Evolutionary conservation across 1,140 invertebrate species (phyloP).

Genomic region (Streblospio benedicti): DNA sequence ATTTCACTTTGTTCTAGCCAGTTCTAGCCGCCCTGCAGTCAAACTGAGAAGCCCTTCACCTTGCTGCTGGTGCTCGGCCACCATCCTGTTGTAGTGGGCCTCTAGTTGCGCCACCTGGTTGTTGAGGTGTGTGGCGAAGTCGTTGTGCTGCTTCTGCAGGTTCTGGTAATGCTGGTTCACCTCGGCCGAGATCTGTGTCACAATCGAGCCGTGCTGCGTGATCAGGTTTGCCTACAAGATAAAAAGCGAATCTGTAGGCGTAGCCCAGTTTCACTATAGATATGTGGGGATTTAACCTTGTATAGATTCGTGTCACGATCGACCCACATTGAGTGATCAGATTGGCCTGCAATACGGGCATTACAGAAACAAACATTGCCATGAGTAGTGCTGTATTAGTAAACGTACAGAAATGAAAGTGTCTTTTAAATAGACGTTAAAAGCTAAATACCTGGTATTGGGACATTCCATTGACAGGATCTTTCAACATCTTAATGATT

Average conservation of each 20-base stretch:
- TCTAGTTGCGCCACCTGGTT: slow-evolving; percentile 67
- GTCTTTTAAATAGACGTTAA: no score
- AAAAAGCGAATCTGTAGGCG: background rate
- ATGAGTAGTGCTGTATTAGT: no score
- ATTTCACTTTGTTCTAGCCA: background rate
- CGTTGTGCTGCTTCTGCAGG: slow-evolving; percentile 85
- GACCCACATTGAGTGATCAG: slow-evolving; percentile 67
- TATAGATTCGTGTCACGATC: slow-evolving; percentile 65
- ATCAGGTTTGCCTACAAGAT: slow-evolving; percentile 64
- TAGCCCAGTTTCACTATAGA: background rate
- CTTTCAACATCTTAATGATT: slow-evolving; percentile 60
- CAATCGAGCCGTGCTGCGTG: slow-evolving; percentile 64
- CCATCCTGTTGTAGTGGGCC: no score
- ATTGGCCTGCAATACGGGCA: slow-evolving; percentile 55
- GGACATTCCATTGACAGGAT: slow-evolving; percentile 17
- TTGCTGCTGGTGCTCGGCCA: slow-evolving; percentile 23
- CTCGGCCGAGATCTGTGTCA: slow-evolving; percentile 63
- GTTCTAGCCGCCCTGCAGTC: slow-evolving; percentile 1
- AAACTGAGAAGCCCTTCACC: slow-evolving; percentile 9
- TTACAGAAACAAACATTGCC: background rate
- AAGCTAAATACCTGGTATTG: slow-evolving; percentile 31
- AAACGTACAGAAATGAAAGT: no score
- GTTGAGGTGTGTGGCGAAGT: slow-evolving; percentile 81
- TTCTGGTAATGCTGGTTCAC: slow-evolving; percentile 60
- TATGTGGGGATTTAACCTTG: slow-evolving; percentile 52